Evolutionary conservation across 2,888 invertebrate species (phyloP), one percentile per base, ranked within the genome.

Genomic region (Allolobophora icterica): DNA sequence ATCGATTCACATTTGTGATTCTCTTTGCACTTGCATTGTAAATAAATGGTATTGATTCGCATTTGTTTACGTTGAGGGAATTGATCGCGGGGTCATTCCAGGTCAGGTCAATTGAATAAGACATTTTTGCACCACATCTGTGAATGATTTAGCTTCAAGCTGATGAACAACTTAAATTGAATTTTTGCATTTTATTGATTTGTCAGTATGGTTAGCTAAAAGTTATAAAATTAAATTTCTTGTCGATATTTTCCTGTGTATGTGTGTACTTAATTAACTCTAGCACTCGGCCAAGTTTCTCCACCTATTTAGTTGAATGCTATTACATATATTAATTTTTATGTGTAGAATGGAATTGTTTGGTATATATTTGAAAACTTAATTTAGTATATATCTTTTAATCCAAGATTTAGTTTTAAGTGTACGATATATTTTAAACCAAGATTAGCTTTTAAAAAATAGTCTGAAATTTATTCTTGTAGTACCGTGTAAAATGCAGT

Each of bases 151-250:
- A 8, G 3, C 71, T 71, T 71, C 30, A 71, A n/a, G 3, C 17
- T n/a, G n/a, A 71, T 71, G 71, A n/a, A 2, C n/a, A n/a, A 13
- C 30, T 71, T 4, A 71, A 71, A n/a, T n/a, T 71, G 71, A 30
- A 71, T 71, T 71, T n/a, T 71, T 71, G 71, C 71, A 71, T n/a
- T 71, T n/a, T 30, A 71, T 71, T 71, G 71, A 71, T 71, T n/a
- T 71, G 30, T 13, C 30, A n/a, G n/a, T 71, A n/a, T 30, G n/a
- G 71, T 71, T n/a, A 24, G n/a, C 17, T 71, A n/a, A n/a, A 4
- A 71, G 71, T 11, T 71, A n/a, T 71, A 6, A n/a, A 71, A 71
- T 71, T 71, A 71, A 5, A n/a, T 71, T 71, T 71, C 71, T 71
- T 71, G 30, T 71, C 11, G 3, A 30, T n/a, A 13, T 30, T 71